These are phyloP conservation scores for Lasioglossum zephyrum DNA, from an alignment of 2,888 invertebrate species.

Conservation along the genomic window DNA sequence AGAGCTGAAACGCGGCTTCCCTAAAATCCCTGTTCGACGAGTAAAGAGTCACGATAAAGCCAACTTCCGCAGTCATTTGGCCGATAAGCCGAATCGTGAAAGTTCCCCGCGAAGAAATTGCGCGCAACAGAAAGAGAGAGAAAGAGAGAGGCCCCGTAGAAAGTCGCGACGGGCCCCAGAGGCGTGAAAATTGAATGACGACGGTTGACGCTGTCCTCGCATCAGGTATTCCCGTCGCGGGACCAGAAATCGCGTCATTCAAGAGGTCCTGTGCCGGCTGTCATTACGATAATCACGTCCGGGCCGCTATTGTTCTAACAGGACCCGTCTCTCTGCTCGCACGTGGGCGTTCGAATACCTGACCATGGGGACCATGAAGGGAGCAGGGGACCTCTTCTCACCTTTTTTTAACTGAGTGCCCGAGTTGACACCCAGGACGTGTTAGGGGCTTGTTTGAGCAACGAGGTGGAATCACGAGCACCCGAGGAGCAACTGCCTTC, in stretches of 20 bases:
- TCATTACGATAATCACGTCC: slow-evolving; percentile 68
- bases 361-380: neutral
- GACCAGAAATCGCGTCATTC: slow-evolving; percentile 59
- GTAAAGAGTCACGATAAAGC: neutral
- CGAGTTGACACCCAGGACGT: slow-evolving; percentile 12
- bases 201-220: slow-evolving; percentile 41
- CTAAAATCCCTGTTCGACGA: neutral
- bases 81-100: slow-evolving; percentile 1
- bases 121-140: neutral
- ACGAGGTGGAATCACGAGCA: neutral
- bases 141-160: slow-evolving; percentile 29
- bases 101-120: neutral
- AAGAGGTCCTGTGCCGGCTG: slow-evolving; percentile 41
- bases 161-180: slow-evolving; percentile 42
- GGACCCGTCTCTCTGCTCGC: slow-evolving; percentile 21
- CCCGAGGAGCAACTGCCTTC: neutral
- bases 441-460: slow-evolving; percentile 10
- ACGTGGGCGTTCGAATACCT: slow-evolving; percentile 64
- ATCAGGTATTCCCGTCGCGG: slow-evolving; percentile 55
- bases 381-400: neutral
- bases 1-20: neutral
- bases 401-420: neutral
- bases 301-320: slow-evolving; percentile 63
- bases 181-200: slow-evolving; percentile 54
- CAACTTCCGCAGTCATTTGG: neutral